Base-by-base conservation (phyloP, 2,797 vertebrate species). In the Phrynocephalus forsythii region DNA sequence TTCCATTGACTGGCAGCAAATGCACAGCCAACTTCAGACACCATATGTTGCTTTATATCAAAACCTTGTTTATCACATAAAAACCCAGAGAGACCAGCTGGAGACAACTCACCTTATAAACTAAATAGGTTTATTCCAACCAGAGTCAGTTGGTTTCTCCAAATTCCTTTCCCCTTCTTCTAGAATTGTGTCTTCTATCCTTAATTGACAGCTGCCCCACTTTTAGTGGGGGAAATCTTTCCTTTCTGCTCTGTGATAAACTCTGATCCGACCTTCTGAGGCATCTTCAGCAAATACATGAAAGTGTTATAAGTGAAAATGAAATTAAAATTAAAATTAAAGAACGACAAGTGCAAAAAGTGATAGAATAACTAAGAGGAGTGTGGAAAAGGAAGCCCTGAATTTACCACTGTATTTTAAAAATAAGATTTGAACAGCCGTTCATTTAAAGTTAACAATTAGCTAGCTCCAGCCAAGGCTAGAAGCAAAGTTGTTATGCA, bases 61-160 rank as follows among this genome's bases (percentile, higher is more conserved):
- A 66, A 88, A 28, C 71, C 86, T 91, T 89, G 77, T 93, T 94
- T 93, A 93, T 93, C 87, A 92, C 73, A 85, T 63, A 86, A 78
- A 68, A 78, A 76, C 52, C 79, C 87, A 87, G 87, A 89, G 90
- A 91, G 90, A 88, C 52, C 90, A 93, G 88, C 86, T 92, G 90
- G 86, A 83, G 87, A 89, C 68, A 76, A 0, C 81, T 86, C 90
- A 38, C 90, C 89, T 84, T 0, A 38, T 75, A 84, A 88, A 84
- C 86, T 78, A 83, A 78, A 84, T 89, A 92, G 79, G 81, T 79
- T 79, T 78, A 28, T 63, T 92, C 79, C 73, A 88, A 5, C 85
- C 78, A 52, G 22, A 13, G 22, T 87, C 10, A 26, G n/a, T 11
- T 2, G 0, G 2, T 67, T 90, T 79, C 79, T 86, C 11, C 0